Evolutionary conservation across 2,888 invertebrate species (phyloP), one percentile per base, ranked within the genome.

Genomic region (Drosophila gaucha): DNA sequence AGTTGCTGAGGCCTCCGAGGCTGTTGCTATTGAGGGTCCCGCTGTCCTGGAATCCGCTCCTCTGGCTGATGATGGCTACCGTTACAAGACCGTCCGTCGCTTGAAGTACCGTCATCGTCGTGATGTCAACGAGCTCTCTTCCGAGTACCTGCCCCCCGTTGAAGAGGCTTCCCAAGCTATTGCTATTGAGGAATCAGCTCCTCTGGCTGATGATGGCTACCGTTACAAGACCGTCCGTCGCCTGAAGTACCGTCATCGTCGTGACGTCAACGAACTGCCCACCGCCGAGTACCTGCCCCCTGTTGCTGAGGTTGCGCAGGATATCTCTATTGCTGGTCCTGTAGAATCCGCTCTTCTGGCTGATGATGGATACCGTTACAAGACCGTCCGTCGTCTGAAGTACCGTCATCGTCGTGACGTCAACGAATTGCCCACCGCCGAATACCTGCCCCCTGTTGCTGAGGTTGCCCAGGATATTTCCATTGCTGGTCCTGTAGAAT

Each of bases 71-170:
- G 90, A 90, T 80, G 90, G 90, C 35, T 90, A 90, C 77, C 90
- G 90, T 57, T 90, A 90, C 84, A 90, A 90, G 79, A 86, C 86
- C 39, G 90, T 90, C 12, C 89, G 86, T 58, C 85, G 86, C 49
- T 69, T 80, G 8, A 85, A 78, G 62, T 49, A 68, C 9, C 88
- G 88, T 35, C 87, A 74, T 41, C 88, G 89, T 57, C 89, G 89
- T 46, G 89, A 88, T 67, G 89, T 88, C 9, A 73, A 14, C 39
- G 90, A 90, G 56, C 51, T 90, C 33, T 69, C 28, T n/a, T 18
- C 52, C 39, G 88, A 90, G 20, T 89, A 89, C 31, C 44, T 90
- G 66, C 89, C 89, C 38, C 76, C 74, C 9, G 55, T 59, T 43
- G 60, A 6, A 6, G 72, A 54, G n/a, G 57, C 31, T 0, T 16